Base-by-base conservation (phyloP, 2,797 vertebrate genomes). In the Adelosebastes latens region DNA sequence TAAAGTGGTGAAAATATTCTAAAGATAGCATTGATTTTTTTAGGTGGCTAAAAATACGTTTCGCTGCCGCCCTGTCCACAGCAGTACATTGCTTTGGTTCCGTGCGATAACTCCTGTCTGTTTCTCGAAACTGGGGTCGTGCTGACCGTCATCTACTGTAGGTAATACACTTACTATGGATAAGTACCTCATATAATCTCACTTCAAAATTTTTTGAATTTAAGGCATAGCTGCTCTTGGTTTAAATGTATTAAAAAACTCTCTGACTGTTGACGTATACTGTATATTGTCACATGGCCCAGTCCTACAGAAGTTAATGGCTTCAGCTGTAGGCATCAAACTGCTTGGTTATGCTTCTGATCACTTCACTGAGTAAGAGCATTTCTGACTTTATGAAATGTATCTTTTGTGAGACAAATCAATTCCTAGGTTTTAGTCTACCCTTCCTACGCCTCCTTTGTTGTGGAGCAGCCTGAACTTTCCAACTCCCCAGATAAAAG, bases 401-500 rank as follows among this genome's bases (percentile, higher is more conserved):
- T 14, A 6, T 53, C 7, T 39, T n/a, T 75, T 69, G 76, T 18
- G 22, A 77, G 64, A 77, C 59, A 42, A 81, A 83, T 77, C 8
- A 12, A 75, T 90, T 76, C 18, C 46, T 64, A 9, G n/a, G 9
- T 68, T 56, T 60, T 34, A 20, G 4, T 34, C 42, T 31, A 25
- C 53, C 31, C 68, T 68, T 56, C 46, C 58, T 52, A 4, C 1
- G 0, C 52, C 63, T 83, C 39, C 52, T 75, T 79, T 81, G 80
- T 77, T 79, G n/a, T 81, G 49, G 42, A 71, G 69, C 55, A 53
- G 66, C 36, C 29, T 59, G 52, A 63, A 80, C 49, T 49, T 63
- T 80, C 49, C 53, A 29, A 72, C 74, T 52, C 39, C 14, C 67
- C 11, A n/a, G 77, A 74, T 86, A 75, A 83, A 83, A 84, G 75